Conservation (phyloP, 2,113 vertebrate genomes). For the Dicerorhinus sumatrensis region DNA sequence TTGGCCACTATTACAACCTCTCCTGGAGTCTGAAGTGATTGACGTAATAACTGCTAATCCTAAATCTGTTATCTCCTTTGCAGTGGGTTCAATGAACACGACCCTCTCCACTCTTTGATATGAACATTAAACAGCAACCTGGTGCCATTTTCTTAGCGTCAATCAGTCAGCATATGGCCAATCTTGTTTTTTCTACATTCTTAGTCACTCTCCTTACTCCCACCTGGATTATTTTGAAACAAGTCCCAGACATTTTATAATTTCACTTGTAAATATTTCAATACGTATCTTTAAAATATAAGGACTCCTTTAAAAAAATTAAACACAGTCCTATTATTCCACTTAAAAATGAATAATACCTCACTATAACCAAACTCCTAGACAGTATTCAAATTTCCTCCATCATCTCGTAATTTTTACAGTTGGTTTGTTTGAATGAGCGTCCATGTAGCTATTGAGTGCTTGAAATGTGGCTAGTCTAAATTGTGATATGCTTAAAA, state of each 20-base stretch:
- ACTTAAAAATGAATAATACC: not conserved
- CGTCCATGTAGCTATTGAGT: not conserved
- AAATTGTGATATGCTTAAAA: not conserved
- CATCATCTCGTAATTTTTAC: not conserved
- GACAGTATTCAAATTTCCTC: not conserved
- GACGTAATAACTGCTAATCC: not conserved
- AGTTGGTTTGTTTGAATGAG: not conserved
- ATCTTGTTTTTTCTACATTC: not conserved
- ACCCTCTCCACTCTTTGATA: not conserved
- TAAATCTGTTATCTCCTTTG: not conserved
- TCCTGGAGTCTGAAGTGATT: not conserved
- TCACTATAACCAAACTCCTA: not conserved
- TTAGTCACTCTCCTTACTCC: not conserved
- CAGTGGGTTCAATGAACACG: not conserved
- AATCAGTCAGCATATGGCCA: not conserved
- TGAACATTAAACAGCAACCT: not conserved
- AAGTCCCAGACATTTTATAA: not conserved
- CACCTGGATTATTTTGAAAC: not conserved
- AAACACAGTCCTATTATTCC: not conserved
- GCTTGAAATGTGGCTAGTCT: not conserved
- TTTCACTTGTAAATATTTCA: slow-evolving; percentile 8
- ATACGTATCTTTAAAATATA: not conserved
- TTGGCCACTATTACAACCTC: not conserved
- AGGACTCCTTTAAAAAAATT: not conserved
- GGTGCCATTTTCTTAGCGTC: not conserved